These are phyloP conservation scores for Xanthia icteritia DNA, from an alignment of 2,888 invertebrate species.

Conservation along the genomic window DNA sequence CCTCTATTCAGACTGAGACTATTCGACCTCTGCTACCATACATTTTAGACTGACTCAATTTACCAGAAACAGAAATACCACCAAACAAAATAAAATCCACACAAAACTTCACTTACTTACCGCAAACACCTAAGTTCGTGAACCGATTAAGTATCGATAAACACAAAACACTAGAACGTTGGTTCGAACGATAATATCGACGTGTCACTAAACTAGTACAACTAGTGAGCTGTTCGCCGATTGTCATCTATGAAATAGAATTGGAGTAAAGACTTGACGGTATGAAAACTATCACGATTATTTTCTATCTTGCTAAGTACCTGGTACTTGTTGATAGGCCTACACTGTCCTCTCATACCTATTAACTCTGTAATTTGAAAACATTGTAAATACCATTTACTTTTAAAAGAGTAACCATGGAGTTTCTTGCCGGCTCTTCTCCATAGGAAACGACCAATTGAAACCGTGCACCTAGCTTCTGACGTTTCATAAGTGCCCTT, in stretches of 20 bases:
- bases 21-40: neutral
- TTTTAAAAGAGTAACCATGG: no score
- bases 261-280: conserved; percentile 23
- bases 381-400: no score
- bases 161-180: conserved; percentile 29
- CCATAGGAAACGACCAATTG: no score
- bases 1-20: neutral
- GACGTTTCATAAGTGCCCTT: no score
- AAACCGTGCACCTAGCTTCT: no score
- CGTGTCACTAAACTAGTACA: conserved; percentile 39
- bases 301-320: no score
- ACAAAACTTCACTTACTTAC: neutral
- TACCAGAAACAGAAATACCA: neutral
- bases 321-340: no score
- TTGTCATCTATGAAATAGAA: conserved; percentile 36
- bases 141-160: conserved; percentile 38
- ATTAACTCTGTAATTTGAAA: no score
- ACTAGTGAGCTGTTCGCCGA: conserved; percentile 42
- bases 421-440: no score
- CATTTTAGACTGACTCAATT: neutral
- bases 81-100: neutral
- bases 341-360: no score
- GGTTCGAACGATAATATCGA: conserved; percentile 35
- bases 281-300: conserved; percentile 14
- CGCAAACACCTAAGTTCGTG: conserved; percentile 20